A percentile compares a stretch with the other conserved stretches of the same genome.
Conservation (phyloP, 64 coral and sea anemone genomes). For the Cladopsammia gracilis region DNA sequence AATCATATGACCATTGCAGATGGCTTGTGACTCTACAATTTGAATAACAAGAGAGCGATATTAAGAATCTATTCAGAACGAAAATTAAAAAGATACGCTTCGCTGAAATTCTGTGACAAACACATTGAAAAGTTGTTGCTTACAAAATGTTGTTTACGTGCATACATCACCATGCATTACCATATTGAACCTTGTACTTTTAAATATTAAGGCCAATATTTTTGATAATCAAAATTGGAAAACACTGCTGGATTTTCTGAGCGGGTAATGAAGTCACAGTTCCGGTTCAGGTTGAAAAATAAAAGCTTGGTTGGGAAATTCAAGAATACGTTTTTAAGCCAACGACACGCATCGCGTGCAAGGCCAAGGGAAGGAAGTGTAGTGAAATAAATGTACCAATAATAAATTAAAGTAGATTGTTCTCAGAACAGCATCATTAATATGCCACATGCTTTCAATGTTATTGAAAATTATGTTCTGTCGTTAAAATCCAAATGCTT, state of each 20-base stretch:
- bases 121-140: background rate
- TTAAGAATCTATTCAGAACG: too few relatives aligned
- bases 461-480: background rate
- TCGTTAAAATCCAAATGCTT: background rate
- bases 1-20: background rate
- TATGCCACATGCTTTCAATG: too few relatives aligned
- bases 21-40: conserved; percentile 15
- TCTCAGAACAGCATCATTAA: background rate
- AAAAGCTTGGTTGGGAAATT: too few relatives aligned
- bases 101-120: background rate
- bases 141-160: background rate
- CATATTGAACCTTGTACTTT: background rate
- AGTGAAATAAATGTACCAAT: too few relatives aligned
- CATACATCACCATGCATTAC: too few relatives aligned
- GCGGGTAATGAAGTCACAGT: background rate
- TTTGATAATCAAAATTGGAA: background rate
- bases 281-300: background rate
- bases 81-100: background rate
- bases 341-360: too few relatives aligned
- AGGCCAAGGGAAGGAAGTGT: too few relatives aligned
- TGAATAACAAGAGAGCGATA: background rate
- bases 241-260: background rate
- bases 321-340: too few relatives aligned
- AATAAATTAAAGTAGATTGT: background rate
- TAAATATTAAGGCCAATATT: background rate